Conservation (phyloP, 2,113 vertebrate genomes). For the Sisor rabdophorus region DNA sequence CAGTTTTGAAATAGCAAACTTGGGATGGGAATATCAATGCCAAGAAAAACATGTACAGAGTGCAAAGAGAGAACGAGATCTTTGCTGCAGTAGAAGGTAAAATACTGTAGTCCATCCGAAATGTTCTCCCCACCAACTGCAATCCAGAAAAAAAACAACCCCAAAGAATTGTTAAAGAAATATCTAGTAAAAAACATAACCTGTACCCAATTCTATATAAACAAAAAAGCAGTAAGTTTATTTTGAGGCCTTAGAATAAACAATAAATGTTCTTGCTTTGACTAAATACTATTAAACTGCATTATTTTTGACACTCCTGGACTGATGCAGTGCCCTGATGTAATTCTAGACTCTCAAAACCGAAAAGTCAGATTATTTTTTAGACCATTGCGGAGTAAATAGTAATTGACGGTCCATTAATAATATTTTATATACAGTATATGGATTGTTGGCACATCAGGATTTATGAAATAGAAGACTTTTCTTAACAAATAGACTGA, state of each 20-base stretch:
- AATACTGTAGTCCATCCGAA: slow-evolving; percentile 15
- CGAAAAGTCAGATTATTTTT: slow-evolving; percentile 23
- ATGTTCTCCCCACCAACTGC: background rate
- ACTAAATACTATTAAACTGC: background rate
- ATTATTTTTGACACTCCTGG: slow-evolving; percentile 19
- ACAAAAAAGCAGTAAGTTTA: background rate
- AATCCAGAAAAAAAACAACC: background rate
- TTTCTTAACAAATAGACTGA: slow-evolving; percentile 16
- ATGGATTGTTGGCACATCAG: slow-evolving; percentile 1
- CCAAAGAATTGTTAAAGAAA: background rate
- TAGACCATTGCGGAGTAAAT: slow-evolving; percentile 1
- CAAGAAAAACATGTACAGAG: slow-evolving; percentile 55
- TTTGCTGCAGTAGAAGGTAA: slow-evolving; percentile 7
- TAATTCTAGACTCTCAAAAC: slow-evolving; percentile 30
- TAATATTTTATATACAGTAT: background rate
- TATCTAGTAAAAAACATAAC: too few relatives aligned
- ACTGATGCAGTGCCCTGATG: slow-evolving; percentile 10
- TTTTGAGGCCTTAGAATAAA: background rate
- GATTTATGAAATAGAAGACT: background rate
- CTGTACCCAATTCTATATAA: too few relatives aligned
- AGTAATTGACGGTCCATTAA: background rate
- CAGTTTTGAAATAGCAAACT: slow-evolving; percentile 59
- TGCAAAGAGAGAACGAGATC: slow-evolving; percentile 33
- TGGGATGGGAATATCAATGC: slow-evolving; percentile 51
- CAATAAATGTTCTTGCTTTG: background rate